Base-by-base conservation (phyloP, 2,888 invertebrate species). In the Agapostemon virescens region DNA sequence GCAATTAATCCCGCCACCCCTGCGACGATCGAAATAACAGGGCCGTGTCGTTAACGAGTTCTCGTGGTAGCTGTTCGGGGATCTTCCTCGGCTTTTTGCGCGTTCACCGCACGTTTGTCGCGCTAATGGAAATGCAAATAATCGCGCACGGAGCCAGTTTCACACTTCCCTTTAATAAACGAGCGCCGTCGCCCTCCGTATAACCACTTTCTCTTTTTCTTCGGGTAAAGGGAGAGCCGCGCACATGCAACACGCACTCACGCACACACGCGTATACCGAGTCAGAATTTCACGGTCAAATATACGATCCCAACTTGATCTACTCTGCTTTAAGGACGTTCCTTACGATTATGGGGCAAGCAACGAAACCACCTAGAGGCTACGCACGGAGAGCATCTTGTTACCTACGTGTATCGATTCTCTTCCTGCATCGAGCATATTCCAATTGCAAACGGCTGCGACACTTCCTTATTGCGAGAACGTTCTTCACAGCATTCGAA, bases 51-150 rank as follows among this genome's bases (percentile, higher is more conserved):
- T 74, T 85, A 83, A 75, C 77, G 83, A 72, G 81, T 81, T 55
- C 40, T 26, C 55, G 61, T 23, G 26, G 84, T 55, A 73, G 68
- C 74, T 79, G 69, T 72, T 69, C 49, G 36, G 61, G 42, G 55
- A 67, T 63, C 77, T 77, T 72, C 82, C 72, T 52, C n/a, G 13
- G 33, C 78, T 78, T 86, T 83, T 87, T 87, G 67, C 70, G 77
- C 74, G 87, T 82, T 77, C 85, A 71, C 70, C 71, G 81, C 81
- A 86, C 85, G 86, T 88, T 87, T 87, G 84, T 88, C 88, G 82
- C 82, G 88, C 85, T 87, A 87, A 87, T 87, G 87, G 87, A 88
- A 88, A 88, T 87, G 87, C 88, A 88, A 88, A 88, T 88, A 88
- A 87, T 88, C 84, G 69, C 82, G 71, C 40, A 64, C 45, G 77